Base-by-base conservation (phyloP, 2,888 invertebrate genomes). In the Epinotia ramella region DNA sequence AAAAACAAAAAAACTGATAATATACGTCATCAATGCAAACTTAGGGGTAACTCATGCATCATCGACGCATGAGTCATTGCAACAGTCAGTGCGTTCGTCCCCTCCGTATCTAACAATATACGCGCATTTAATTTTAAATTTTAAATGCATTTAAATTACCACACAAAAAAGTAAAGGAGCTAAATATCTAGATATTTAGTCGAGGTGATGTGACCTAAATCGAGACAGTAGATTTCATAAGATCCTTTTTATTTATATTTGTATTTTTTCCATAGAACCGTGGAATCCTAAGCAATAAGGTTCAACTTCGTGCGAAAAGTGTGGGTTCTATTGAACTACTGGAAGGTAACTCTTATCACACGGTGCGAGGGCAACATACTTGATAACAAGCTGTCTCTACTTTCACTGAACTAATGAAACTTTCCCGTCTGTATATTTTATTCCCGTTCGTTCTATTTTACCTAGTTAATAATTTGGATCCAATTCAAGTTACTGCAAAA, bases 31-130 rank as follows among this genome's bases (percentile, higher is more conserved):
- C n/a, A 33, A 24, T 53, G 33, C 9, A 66, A 66, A 65, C 59
- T 16, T 5, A 65, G 73, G 73, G 73, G 67, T 28, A 40, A 40
- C 62, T 59, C 68, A 70, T 74, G 64, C 74, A 64, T 59, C n/a
- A 69, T 40, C 72, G 24, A 7, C 57, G 57, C 18, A 70, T 74
- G 74, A 74, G 57, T 74, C 74, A 74, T 64, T 57, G 64, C 33
- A 46, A 64, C 20, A 33, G 40, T 28, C 28, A 62, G 57, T 63
- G 57, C 59, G 40, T 11, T 20, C 24, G 24, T 64, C 69, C 49
- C 16, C 18, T 40, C 46, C 13, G 24, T 63, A 44, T 20, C 56
- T 24, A 20, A 16, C 46, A 60, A 20, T 67, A 33, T 11, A 20
- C 40, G 66, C 9, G 67, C 24, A 67, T 62, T 73, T 57, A 40